These are phyloP conservation scores for Botia almorhae DNA, from an alignment of 2,797 vertebrate genomes.

Conservation along the genomic window DNA sequence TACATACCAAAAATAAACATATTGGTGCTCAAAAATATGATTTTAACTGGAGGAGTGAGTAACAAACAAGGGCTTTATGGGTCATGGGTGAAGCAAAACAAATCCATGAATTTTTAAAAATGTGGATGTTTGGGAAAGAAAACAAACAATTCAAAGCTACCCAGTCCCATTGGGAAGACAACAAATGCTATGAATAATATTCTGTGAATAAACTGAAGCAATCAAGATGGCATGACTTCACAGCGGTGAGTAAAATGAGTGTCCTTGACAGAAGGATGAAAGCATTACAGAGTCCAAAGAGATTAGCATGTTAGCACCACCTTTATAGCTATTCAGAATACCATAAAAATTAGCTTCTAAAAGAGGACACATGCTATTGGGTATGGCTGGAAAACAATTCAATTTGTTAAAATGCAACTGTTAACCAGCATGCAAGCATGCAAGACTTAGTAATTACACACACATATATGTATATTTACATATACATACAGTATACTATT, in stretches of 20 bases:
- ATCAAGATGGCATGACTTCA: constrained; percentile 78
- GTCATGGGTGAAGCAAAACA: constrained; percentile 57
- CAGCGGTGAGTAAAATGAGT: constrained; percentile 78
- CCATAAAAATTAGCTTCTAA: background rate
- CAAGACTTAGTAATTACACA: background rate
- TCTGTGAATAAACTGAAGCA: constrained; percentile 81
- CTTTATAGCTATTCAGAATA: background rate
- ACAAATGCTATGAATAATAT: constrained; percentile 83
- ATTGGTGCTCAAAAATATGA: constrained; percentile 74
- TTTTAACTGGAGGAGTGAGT: constrained; percentile 53
- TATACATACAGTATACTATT: too few species aligned
- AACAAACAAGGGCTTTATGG: constrained; percentile 35
- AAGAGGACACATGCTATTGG: background rate
- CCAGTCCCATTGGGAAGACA: constrained; percentile 68
- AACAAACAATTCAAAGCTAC: constrained; percentile 67
- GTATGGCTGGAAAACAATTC: background rate
- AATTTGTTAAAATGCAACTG: background rate
- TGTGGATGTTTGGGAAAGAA: constrained; percentile 73
- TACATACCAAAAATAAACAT: constrained; percentile 24
- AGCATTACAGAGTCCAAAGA: constrained; percentile 68
- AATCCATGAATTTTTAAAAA: constrained; percentile 79
- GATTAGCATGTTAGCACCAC: constrained; percentile 29
- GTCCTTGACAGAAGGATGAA: constrained; percentile 80
- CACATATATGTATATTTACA: too few species aligned
- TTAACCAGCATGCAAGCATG: background rate